Evolutionary conservation across 2,113 vertebrate species (phyloP).

Genomic region (Neodontobutis hainanensis): DNA sequence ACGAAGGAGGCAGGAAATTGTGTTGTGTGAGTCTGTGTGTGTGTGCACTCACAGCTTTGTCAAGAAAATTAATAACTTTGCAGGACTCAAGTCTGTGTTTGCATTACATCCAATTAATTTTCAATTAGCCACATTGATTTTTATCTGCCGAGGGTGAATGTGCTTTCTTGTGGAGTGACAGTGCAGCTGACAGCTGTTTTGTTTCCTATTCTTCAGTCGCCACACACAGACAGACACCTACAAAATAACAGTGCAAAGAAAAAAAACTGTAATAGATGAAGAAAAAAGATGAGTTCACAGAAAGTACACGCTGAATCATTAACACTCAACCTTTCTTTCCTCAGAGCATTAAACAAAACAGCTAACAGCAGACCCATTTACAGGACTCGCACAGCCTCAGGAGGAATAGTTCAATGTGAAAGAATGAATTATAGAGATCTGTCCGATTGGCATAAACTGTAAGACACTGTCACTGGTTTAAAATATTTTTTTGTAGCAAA

Average conservation of each 20-base stretch:
- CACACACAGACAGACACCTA: background rate
- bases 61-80: slow-evolving; percentile 28
- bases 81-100: slow-evolving; percentile 15
- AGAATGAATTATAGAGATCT: background rate
- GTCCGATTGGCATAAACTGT: slow-evolving; percentile 1
- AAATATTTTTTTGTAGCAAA: background rate
- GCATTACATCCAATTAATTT: slow-evolving; percentile 36
- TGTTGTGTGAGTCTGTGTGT: slow-evolving; percentile 16
- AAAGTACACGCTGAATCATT: background rate
- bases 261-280: background rate
- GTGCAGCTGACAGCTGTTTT: background rate
- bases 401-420: background rate
- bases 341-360: background rate
- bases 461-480: background rate
- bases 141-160: background rate
- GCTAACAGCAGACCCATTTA: background rate
- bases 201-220: background rate
- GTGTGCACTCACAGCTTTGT: slow-evolving; percentile 9
- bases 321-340: background rate
- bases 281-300: background rate
- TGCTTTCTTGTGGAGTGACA: slow-evolving; percentile 9
- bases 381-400: background rate
- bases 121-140: slow-evolving; percentile 17
- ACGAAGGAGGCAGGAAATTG: slow-evolving; percentile 39
- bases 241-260: background rate